Evolutionary conservation across 2,113 vertebrate genomes (phyloP).

Genomic region (Phaethornis superciliosus): DNA sequence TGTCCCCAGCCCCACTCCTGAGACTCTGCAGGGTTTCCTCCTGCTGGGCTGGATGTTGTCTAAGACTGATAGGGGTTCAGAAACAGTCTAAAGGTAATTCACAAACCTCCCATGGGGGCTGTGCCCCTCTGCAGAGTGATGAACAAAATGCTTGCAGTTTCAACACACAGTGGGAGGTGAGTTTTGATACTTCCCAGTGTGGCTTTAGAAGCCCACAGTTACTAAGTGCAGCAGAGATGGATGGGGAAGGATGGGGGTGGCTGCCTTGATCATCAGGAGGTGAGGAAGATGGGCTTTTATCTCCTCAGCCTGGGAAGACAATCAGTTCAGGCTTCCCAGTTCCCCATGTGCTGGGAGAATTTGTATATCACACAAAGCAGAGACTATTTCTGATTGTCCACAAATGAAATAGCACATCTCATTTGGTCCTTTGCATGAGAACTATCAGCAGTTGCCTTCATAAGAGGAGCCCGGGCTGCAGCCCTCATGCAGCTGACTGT

Average conservation of each 20-base stretch:
- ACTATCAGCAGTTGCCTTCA: neutral
- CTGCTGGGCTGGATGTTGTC: neutral
- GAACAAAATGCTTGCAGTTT: neutral
- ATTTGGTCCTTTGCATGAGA: neutral
- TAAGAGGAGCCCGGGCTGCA: neutral
- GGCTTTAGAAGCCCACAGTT: neutral
- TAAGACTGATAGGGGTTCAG: fast-evolving
- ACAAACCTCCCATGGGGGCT: fast-evolving
- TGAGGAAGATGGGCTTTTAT: neutral
- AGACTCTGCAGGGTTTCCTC: neutral
- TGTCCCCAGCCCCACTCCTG: neutral
- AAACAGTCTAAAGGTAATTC: neutral
- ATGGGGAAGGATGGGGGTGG: fast-evolving
- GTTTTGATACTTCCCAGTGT: neutral
- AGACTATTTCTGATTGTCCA: fast-evolving
- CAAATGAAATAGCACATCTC: neutral
- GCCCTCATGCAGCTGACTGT: fast-evolving
- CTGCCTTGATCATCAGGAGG: fast-evolving
- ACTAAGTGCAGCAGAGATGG: neutral
- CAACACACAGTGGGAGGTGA: fast-evolving
- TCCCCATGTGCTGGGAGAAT: neutral
- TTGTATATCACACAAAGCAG: neutral
- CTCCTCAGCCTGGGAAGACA: neutral
- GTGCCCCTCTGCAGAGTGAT: neutral
- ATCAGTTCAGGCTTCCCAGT: neutral